Conservation (phyloP, 2,113 vertebrate genomes). For the Callospermophilus lateralis region DNA sequence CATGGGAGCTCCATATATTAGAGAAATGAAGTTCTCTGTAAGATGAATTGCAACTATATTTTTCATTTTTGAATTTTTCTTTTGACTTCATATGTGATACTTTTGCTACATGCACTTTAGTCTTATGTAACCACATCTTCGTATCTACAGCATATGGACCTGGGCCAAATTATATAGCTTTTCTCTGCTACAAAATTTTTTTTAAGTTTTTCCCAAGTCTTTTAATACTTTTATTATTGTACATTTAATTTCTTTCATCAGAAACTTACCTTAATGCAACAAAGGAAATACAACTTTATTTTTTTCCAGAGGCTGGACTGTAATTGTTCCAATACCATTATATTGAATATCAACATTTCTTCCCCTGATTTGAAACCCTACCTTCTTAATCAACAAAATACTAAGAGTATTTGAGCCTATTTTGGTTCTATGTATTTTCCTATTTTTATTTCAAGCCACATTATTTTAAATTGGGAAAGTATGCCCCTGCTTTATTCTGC, state of each 20-base stretch:
- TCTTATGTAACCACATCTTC: background rate
- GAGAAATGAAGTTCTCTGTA: background rate
- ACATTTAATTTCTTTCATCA: background rate
- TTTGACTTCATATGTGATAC: background rate
- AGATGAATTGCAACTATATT: background rate
- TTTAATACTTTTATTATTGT: background rate
- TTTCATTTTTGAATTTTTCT: background rate
- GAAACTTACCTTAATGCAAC: background rate
- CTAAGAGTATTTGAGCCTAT: background rate
- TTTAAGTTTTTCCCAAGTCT: background rate
- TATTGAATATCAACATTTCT: background rate
- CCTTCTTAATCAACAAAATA: background rate
- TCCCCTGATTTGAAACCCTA: background rate
- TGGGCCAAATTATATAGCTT: background rate
- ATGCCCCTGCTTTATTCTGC: background rate
- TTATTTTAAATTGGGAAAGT: background rate
- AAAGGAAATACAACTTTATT: slow-evolving; percentile 12
- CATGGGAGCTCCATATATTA: background rate
- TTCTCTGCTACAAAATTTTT: background rate
- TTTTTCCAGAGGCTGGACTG: slow-evolving; percentile 3
- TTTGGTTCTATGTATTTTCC: background rate
- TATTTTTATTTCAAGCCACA: background rate
- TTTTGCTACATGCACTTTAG: background rate
- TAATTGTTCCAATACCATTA: background rate
- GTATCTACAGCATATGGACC: background rate